Evolutionary conservation across 2,113 vertebrate species (phyloP), one percentile per base, ranked within the genome.

Genomic region (Tretioscincus oriximinensis): DNA sequence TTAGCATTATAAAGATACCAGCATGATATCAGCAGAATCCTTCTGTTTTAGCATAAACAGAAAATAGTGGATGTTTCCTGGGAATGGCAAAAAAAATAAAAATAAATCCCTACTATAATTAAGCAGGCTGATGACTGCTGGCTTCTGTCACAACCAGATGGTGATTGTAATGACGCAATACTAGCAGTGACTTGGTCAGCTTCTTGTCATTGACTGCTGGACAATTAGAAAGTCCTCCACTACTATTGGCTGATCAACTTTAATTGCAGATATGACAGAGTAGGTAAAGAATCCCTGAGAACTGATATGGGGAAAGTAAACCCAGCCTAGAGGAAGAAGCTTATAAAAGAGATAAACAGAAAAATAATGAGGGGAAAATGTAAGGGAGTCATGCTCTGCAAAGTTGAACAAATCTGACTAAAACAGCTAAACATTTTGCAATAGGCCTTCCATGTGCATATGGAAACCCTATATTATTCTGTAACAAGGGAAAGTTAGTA

Each of bases 1-100:
- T 83, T 28, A 28, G 73, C 81, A 69, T 69, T 85, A 76, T 87
- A 88, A 81, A 85, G 90, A 90, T 92, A 90, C 88, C 85, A 89
- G 77, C 81, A 73, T 85, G 81, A 80, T 87, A 89, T 84, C 54
- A 31, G 87, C 8, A 84, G 16, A 49, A 64, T 61, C 76, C 29
- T 88, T 87, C 65, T 0, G 0, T 24, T 73, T 82, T 47, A 79
- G 64, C 76, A 81, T 70, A 61, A 67, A 61, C 45, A 18, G 47
- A 22, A 35, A 49, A 66, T 84, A 87, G 81, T 76, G 4, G 80
- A 85, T 49, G 11, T 29, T 20, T 24, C 69, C 64, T 31, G 18
- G 68, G 26, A 78, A 86, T 60, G 51, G 18, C 79, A 71, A 4
- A 58, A 20, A 58, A 76, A 72, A 84, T 77, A 71, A 4, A 58